Evolutionary conservation across 35 echinoderm and acorn worm genomes (phyloP), one percentile per base, ranked within the genome.

Genomic region (Anneissia japonica): DNA sequence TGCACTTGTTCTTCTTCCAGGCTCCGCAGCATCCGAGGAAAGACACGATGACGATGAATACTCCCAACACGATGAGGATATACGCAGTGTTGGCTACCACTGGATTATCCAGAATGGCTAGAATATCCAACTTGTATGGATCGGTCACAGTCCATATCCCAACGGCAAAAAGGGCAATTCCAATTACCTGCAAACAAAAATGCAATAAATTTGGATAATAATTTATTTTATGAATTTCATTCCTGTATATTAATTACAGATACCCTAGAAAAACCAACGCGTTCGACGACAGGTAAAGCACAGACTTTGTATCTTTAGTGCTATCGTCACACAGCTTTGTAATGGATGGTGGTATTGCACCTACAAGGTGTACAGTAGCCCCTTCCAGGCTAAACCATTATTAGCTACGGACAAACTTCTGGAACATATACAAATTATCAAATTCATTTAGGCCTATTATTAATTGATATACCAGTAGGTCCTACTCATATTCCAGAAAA

Each of bases 1-100:
- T 72, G 37, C 86, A 84, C 45, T 82, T 93, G 87, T 79, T 89
- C 80, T 93, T 56, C 35, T 37, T 80, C 55, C 85, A 88, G 16
- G 87, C 92, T 0, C 92, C 92, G 30, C 82, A 85, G 73, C 87
- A 93, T 10, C 92, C 92, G 3, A 93, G n/a, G 34, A 46, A 83
- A 7, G 82, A 46, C 21, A 90, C 73, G 0, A 90, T 64, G n/a
- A 93, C 41, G 79, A 93, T 93, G 87, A 93, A 93, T 26, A 55
- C 83, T 5, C 92, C 92, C 0, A 93, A 30, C 12, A 77, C 92
- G 36, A 93, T 93, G 39, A 93, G 79, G 34, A 93, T 38, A 83
- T 93, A 90, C 4, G 87, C 92, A 23, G 87, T 81, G 32, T 84
- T 89, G 33, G 82, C 36, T 75, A 93, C 76, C 23, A 89, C 46